Percentiles rank a stretch among this genome's conserved stretches.
Evolutionary conservation across 1,140 invertebrate species (phyloP).

Genomic region (Stenopsyche tienmushanensis): DNA sequence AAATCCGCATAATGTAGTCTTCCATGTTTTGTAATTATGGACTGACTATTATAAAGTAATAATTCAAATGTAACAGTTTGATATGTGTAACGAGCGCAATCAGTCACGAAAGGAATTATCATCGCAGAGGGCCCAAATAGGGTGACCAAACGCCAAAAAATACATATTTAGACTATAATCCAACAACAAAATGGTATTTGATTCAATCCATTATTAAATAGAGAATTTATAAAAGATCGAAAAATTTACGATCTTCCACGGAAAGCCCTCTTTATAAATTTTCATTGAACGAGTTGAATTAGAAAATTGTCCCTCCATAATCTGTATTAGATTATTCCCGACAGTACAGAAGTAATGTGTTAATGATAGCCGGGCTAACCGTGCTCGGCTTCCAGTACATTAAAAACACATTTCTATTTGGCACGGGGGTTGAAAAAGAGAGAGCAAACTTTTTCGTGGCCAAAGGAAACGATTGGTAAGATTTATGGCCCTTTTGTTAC

Average conservation of each 20-base stretch:
- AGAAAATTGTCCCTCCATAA: background rate
- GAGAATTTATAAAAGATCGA: no score
- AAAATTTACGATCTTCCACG: no score
- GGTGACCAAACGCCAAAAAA: no score
- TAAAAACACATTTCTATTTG: conserved; percentile 42
- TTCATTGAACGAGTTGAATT: background rate
- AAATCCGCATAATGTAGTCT: background rate
- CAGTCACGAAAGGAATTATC: conserved; percentile 18
- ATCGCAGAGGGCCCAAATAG: background rate
- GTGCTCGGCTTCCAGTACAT: conserved; percentile 34
- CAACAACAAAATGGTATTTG: no score
- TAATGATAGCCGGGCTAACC: conserved; percentile 35
- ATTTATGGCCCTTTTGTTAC: conserved; percentile 40
- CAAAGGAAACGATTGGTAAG: conserved; percentile 38
- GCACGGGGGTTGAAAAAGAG: conserved; percentile 2
- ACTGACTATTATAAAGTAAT: conserved; percentile 27
- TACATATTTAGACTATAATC: no score
- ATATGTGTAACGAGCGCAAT: conserved; percentile 25
- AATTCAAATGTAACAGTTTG: conserved; percentile 23
- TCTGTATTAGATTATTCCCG: conserved; percentile 2
- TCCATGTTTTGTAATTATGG: conserved; percentile 21
- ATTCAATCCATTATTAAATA: no score
- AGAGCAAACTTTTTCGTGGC: conserved; percentile 17
- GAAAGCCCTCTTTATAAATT: no score
- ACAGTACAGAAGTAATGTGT: conserved; percentile 33